phyloP scores from a whole-genome alignment of 2,888 invertebrate species.

The Cephus pygmeus region DNA sequence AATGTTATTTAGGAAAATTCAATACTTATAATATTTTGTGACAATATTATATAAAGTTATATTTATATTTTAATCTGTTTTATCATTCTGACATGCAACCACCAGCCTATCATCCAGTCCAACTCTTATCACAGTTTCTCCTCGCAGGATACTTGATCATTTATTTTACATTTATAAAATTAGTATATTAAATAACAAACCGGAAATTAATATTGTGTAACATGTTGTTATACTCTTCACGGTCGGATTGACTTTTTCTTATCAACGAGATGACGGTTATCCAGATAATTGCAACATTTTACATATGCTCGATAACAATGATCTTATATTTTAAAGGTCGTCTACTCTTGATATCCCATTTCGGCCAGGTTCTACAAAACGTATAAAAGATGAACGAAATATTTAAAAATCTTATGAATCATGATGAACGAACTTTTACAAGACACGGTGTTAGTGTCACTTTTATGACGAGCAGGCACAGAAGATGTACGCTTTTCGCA shows the following conservation, averaged over 20 bases:
- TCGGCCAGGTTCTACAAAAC: neutral
- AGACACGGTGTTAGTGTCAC: neutral
- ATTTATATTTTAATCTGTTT: slow-evolving; percentile 49
- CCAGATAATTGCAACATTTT: neutral
- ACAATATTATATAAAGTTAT: slow-evolving; percentile 55
- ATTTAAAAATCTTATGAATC: neutral
- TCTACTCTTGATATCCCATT: neutral
- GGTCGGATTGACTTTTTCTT: neutral
- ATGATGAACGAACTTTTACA: neutral
- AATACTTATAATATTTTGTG: slow-evolving; percentile 56
- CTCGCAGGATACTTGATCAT: neutral
- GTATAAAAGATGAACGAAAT: neutral
- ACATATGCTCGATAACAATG: neutral
- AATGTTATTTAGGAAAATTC: slow-evolving; percentile 41
- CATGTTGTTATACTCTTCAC: neutral
- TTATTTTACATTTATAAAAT: too few species aligned
- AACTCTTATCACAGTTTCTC: neutral
- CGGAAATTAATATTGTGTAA: neutral
- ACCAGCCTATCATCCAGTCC: neutral
- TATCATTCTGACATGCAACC: neutral
- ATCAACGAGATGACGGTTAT: neutral
- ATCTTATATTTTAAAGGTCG: neutral
- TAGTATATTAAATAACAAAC: neutral
- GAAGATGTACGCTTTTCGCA: neutral
- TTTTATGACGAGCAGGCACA: neutral